A percentile compares a stretch with the other conserved stretches of the same genome.
phyloP scores from a whole-genome alignment of 1,140 invertebrate genomes.

The Penaeus vannamei region DNA sequence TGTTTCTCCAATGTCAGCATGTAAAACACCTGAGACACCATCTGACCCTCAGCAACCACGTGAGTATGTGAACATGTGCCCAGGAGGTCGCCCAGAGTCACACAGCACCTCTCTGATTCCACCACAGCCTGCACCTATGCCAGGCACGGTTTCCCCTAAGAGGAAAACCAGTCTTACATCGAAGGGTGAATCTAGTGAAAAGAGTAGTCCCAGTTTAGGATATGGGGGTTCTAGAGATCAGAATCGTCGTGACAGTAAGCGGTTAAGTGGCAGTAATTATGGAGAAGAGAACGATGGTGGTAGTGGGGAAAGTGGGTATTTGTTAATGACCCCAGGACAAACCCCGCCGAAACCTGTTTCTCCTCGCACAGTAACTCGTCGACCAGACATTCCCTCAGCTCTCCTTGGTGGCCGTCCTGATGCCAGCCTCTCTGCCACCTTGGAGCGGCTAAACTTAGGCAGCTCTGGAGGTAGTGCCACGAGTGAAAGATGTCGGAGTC shows the following conservation, averaged over 20 bases:
- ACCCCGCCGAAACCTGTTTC: slow-evolving; percentile 48
- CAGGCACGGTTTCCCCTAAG: slow-evolving; percentile 16
- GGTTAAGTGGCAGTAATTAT: slow-evolving; percentile 36
- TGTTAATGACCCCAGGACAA: slow-evolving; percentile 58
- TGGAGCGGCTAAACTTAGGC: slow-evolving; percentile 52
- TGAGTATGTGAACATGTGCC: slow-evolving; percentile 62
- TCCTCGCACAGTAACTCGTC: slow-evolving; percentile 48
- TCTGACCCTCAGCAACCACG: slow-evolving; percentile 34
- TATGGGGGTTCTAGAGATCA: slow-evolving; percentile 26
- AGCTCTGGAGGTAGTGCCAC: slow-evolving; percentile 44
- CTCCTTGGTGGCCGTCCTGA: slow-evolving; percentile 47
- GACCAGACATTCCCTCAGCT: slow-evolving; percentile 57
- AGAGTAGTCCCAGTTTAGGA: slow-evolving; percentile 35
- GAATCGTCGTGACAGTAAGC: slow-evolving; percentile 26
- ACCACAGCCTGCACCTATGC: slow-evolving; percentile 10
- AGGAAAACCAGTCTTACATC: slow-evolving; percentile 2
- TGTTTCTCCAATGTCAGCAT: slow-evolving; percentile 48
- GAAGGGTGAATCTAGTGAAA: slow-evolving; percentile 7
- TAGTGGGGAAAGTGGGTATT: slow-evolving; percentile 52
- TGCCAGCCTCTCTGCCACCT: slow-evolving; percentile 45
- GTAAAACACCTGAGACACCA: slow-evolving; percentile 30
- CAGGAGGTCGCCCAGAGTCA: slow-evolving; percentile 44
- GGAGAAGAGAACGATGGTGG: slow-evolving; percentile 5
- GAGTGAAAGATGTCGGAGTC: slow-evolving; percentile 64
- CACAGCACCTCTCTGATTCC: slow-evolving; percentile 1